These are phyloP conservation scores for Rallus crepitans DNA, from an alignment of 2,797 vertebrate genomes.

Conservation along the genomic window DNA sequence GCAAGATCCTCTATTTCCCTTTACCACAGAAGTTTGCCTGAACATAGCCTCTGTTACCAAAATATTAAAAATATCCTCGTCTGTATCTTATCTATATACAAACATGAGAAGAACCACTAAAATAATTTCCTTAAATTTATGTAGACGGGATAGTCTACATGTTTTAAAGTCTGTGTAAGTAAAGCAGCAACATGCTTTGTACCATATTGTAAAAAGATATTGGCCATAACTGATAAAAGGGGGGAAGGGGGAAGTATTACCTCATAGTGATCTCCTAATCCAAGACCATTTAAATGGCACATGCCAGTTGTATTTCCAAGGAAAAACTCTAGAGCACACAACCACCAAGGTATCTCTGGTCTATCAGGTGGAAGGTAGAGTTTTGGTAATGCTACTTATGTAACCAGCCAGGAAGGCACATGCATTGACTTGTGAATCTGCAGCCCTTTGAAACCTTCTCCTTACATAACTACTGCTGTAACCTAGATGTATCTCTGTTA, in stretches of 20 bases:
- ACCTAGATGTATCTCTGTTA: not conserved
- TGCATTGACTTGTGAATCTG: not conserved
- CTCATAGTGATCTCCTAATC: no score
- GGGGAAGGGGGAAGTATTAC: not conserved
- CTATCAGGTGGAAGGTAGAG: not conserved
- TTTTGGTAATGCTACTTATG: not conserved
- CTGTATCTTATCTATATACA: not conserved
- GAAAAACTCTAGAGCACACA: not conserved
- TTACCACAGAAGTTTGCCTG: not conserved
- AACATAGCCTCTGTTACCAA: not conserved
- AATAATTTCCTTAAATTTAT: not conserved
- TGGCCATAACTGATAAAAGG: rapidly evolving
- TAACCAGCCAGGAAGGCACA: not conserved
- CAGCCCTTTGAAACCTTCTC: not conserved
- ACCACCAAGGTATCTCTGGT: not conserved
- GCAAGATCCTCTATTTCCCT: not conserved
- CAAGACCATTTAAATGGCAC: not conserved
- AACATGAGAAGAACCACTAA: not conserved
- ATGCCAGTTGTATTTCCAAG: not conserved
- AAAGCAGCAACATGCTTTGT: not conserved
- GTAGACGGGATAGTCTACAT: no score
- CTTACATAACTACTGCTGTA: no score
- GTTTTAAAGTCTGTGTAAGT: not conserved
- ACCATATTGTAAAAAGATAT: rapidly evolving
- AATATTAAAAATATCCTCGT: not conserved